Evolutionary conservation across 2,113 vertebrate genomes (phyloP), one percentile per base, ranked within the genome.

Genomic region (Chaetorhynchus papuensis): DNA sequence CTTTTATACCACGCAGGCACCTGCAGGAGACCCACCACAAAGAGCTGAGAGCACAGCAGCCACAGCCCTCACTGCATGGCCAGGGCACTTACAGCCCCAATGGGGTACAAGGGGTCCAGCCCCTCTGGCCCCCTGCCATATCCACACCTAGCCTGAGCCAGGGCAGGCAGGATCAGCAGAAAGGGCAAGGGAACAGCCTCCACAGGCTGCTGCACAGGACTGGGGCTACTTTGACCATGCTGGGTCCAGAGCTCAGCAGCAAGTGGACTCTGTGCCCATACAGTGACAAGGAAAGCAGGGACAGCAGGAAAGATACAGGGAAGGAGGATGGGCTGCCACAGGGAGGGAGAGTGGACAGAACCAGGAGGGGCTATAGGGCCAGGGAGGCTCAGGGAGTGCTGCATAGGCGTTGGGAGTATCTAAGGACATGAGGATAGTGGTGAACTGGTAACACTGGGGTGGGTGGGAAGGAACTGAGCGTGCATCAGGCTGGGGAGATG

Each of bases 81-180:
- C 45, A 63, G 8, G 26, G 39, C 53, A 90, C 41, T 18, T 41
- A 23, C 2, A 23, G 21, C 24, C 39, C 52, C 56, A 27, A 1
- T 0, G 0, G 27, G 33, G 31, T 26, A 63, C 26, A 54, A 56
- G 13, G 7, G 7, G 30, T 49, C 31, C 0, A 1, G 30, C 9
- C 13, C 11, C 33, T 53, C 68, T 31, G 5, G 1, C 16, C n/a
- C 31, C 18, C 31, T 15, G 47, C 23, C 76, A 93, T 86, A 94
- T 14, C 47, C 76, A 49, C 9, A 26, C 6, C 18, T 15, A 53
- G 61, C n/a, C 71, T 8, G 39, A 74, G 75, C 49, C 18, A 41
- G 52, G 57, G 49, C 66, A 82, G 78, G 27, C 63, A 77, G 68
- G 24, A 9, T 27, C 6, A 54, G 83, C 2, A 0, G 26, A 14